Conservation (phyloP, 2,888 invertebrate genomes). For the Rhagophthalmus giganteus region DNA sequence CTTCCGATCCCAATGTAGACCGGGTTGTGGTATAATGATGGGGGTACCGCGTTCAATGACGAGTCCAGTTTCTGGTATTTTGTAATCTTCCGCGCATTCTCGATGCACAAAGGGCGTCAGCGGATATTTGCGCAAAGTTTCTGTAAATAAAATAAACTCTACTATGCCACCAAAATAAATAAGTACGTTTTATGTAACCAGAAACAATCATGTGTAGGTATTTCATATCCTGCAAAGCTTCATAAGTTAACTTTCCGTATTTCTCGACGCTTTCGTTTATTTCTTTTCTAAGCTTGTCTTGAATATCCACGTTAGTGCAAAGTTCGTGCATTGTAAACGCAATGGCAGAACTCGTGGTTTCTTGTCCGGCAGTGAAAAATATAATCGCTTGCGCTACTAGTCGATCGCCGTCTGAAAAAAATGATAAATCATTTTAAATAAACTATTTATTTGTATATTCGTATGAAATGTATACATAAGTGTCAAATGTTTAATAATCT, state of each 20-base stretch:
- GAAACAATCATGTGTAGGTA: constrained; percentile 56
- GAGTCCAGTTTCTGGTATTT: not conserved
- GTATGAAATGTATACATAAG: no score
- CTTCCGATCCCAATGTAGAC: constrained; percentile 42
- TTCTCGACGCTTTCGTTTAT: constrained; percentile 43
- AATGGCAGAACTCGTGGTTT: constrained; percentile 58
- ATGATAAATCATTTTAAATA: not conserved
- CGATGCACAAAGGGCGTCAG: constrained; percentile 47
- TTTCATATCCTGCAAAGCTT: constrained; percentile 54
- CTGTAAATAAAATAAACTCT: constrained; percentile 40
- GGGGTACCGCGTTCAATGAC: no score
- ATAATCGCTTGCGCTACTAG: constrained; percentile 56
- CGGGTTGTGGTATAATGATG: no score
- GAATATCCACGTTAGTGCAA: constrained; percentile 52
- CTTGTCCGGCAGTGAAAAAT: constrained; percentile 60
- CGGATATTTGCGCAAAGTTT: constrained; percentile 54
- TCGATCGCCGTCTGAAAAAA: no score
- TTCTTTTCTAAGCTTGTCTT: no score
- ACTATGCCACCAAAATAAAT: no score
- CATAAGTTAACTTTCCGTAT: constrained; percentile 54
- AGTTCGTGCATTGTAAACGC: constrained; percentile 56
- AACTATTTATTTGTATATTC: constrained; percentile 2
- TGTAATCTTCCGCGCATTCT: constrained; percentile 41
- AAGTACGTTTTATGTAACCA: no score
- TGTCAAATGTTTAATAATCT: no score